Percentiles rank a stretch among this genome's conserved stretches.
Conservation (phyloP, 2,888 invertebrate genomes). For the Acrobasis suavella region DNA sequence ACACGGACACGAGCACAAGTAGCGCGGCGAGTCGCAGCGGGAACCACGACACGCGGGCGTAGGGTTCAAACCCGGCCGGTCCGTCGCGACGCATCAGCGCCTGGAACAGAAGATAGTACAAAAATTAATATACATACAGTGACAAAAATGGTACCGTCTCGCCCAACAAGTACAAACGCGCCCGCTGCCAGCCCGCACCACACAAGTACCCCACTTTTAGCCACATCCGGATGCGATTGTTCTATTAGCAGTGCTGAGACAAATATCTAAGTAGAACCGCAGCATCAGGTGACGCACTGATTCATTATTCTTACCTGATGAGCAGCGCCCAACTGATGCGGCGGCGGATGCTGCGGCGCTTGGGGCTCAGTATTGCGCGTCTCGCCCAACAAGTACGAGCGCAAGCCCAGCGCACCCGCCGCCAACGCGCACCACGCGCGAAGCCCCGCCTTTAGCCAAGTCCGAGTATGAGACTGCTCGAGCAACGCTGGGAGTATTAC, state of each 20-base stretch:
- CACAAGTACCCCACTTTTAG: no score
- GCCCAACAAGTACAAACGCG: no score
- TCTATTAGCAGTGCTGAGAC: background rate
- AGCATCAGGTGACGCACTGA: background rate
- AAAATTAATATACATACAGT: no score
- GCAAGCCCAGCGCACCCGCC: conserved; percentile 92
- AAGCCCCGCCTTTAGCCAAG: conserved; percentile 95
- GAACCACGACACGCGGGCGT: conserved; percentile 92
- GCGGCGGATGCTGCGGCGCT: conserved; percentile 60
- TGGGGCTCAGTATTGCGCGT: conserved; percentile 59
- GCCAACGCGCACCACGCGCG: conserved; percentile 93
- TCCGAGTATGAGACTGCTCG: conserved; percentile 97
- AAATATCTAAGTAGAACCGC: no score
- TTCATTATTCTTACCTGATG: conserved; percentile 84
- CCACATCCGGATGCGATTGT: no score
- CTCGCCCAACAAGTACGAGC: conserved; percentile 94
- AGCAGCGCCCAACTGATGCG: conserved; percentile 87
- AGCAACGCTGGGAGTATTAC: conserved; percentile 97
- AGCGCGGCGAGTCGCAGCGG: conserved; percentile 85
- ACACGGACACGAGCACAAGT: conserved; percentile 90
- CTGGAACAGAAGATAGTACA: conserved; percentile 69
- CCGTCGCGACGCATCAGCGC: conserved; percentile 93
- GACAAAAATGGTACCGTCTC: no score
- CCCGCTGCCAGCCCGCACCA: no score
- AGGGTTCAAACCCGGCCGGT: conserved; percentile 94